phyloP scores from a whole-genome alignment of 35 echinoderm and acorn worm species.

The Lytechinus pictus region DNA sequence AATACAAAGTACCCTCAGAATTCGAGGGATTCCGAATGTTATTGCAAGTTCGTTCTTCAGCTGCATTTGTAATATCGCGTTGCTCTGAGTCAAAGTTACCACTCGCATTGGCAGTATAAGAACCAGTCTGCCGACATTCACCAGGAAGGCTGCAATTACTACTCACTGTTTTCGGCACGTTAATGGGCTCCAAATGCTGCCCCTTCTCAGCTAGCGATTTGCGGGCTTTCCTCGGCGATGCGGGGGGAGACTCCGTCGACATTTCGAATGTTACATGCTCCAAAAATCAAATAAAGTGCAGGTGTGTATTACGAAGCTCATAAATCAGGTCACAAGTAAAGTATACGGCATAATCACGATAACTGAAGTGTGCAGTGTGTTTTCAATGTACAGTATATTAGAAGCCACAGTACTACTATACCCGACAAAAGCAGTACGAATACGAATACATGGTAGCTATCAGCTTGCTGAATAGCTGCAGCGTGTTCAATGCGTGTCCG shows the following conservation, averaged over 20 bases:
- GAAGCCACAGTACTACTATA: not conserved
- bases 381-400: not conserved
- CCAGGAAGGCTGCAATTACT: not conserved
- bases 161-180: not conserved
- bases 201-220: slow-evolving; percentile 25
- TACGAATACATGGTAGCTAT: too few species aligned
- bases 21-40: not conserved
- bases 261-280: not conserved
- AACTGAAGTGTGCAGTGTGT: not conserved
- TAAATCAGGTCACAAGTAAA: too few species aligned
- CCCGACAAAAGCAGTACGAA: too few species aligned
- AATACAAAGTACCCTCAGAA: not conserved
- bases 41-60: not conserved
- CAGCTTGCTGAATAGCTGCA: not conserved
- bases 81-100: not conserved
- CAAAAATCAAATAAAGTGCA: not conserved
- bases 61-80: not conserved
- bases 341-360: too few species aligned
- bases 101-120: not conserved
- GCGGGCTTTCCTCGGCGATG: not conserved
- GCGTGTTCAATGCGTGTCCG: not conserved
- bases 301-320: too few species aligned
- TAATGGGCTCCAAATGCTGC: not conserved
- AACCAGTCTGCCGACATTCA: not conserved
- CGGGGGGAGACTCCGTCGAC: not conserved